phyloP scores from a whole-genome alignment of 1,140 invertebrate genomes.

The Cepaea nemoralis region DNA sequence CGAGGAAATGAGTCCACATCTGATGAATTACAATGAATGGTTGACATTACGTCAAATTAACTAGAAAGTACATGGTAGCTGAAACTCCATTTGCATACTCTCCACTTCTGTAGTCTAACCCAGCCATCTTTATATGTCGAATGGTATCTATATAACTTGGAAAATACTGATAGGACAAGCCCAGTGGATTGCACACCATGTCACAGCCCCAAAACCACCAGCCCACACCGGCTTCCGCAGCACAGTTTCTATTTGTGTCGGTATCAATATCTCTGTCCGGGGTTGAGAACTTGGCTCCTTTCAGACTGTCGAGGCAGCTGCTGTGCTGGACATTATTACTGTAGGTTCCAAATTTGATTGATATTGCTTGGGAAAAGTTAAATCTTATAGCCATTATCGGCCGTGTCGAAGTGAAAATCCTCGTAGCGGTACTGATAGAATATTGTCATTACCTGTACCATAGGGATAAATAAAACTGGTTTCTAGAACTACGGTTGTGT shows the following conservation, averaged over 20 bases:
- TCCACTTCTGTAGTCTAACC: not conserved
- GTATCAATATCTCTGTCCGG: not conserved
- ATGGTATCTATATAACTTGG: not conserved
- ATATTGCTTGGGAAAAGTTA: not conserved
- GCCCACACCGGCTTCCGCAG: not conserved
- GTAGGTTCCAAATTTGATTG: not conserved
- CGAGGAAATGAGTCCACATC: no score
- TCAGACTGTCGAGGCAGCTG: not conserved
- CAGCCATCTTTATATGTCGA: not conserved
- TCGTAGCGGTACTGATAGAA: not conserved
- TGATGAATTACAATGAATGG: no score
- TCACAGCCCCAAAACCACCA: conserved; percentile 15
- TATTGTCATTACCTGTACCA: not conserved
- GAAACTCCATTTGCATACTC: not conserved
- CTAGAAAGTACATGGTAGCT: not conserved
- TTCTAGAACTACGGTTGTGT: not conserved
- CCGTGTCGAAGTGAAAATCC: not conserved
- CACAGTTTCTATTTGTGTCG: not conserved
- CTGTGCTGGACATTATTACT: not conserved
- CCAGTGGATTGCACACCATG: conserved; percentile 5
- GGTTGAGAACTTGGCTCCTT: not conserved
- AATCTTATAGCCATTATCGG: not conserved
- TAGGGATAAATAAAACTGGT: not conserved
- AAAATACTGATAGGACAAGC: not conserved
- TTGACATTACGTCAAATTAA: not conserved